phyloP scores from a whole-genome alignment of 2,113 vertebrate genomes.

The Catharus minimus region DNA sequence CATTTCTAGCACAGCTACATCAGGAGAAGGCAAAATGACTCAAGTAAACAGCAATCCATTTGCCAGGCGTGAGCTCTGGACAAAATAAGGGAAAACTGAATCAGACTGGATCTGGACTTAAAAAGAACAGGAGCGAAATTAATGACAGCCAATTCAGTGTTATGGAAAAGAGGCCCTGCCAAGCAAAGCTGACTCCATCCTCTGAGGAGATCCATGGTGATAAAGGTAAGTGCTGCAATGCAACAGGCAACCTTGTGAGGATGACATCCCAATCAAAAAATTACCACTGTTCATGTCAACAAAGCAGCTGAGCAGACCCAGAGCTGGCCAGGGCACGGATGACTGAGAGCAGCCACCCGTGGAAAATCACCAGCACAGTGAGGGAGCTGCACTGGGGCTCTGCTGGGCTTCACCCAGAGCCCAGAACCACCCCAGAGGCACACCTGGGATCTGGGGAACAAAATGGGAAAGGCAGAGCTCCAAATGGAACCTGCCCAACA shows the following conservation, averaged over 20 bases:
- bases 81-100: background rate
- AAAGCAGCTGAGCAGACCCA: background rate
- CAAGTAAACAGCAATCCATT: background rate
- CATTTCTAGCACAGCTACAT: background rate
- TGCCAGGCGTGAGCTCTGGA: background rate
- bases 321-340: background rate
- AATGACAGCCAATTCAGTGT: rapidly evolving
- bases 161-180: background rate
- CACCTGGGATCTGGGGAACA: background rate
- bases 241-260: background rate
- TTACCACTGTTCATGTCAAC: background rate
- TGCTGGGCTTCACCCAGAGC: background rate
- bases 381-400: background rate
- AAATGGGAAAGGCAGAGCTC: background rate
- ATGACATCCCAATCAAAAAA: background rate
- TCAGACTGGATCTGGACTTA: background rate
- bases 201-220: background rate
- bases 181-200: background rate
- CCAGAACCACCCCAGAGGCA: too few species aligned
- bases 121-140: background rate
- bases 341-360: background rate
- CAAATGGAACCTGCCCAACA: background rate
- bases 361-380: background rate
- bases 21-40: background rate
- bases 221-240: background rate